Conservation (phyloP, 2,888 invertebrate genomes). For the Sarcophaga rosellei region DNA sequence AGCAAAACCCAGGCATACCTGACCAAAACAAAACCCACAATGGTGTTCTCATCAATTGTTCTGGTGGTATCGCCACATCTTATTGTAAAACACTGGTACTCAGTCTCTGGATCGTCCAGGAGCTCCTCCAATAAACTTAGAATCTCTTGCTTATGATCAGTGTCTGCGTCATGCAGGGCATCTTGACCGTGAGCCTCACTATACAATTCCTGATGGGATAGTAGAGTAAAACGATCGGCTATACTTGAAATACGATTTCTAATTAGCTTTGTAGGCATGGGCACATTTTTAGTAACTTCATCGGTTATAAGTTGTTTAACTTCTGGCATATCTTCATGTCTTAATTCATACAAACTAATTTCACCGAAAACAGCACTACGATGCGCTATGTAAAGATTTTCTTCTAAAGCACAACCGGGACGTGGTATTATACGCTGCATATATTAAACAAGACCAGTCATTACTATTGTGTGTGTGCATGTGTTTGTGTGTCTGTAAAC, state of each 20-base stretch:
- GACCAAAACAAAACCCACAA: constrained; percentile 75
- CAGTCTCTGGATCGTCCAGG: constrained; percentile 67
- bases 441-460: too few relatives aligned
- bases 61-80: constrained; percentile 73
- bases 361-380: constrained; percentile 75
- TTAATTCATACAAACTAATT: constrained; percentile 69
- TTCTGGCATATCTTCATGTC: constrained; percentile 67
- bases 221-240: constrained; percentile 13
- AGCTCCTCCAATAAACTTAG: constrained; percentile 68
- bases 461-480: too few relatives aligned
- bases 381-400: constrained; percentile 75
- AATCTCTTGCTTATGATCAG: constrained; percentile 66
- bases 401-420: constrained; percentile 70
- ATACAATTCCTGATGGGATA: not conserved
- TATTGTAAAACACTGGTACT: constrained; percentile 71
- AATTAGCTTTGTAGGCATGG: not conserved
- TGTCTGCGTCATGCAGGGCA: not conserved
- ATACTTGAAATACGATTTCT: not conserved
- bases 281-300: not conserved
- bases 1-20: constrained; percentile 65
- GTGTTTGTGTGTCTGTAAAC: constrained; percentile 23
- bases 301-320: constrained; percentile 64
- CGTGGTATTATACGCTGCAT: constrained; percentile 74
- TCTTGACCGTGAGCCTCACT: constrained; percentile 4
- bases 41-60: constrained; percentile 63